Conservation (phyloP, 2,888 invertebrate genomes). For the Parnassius orleans region DNA sequence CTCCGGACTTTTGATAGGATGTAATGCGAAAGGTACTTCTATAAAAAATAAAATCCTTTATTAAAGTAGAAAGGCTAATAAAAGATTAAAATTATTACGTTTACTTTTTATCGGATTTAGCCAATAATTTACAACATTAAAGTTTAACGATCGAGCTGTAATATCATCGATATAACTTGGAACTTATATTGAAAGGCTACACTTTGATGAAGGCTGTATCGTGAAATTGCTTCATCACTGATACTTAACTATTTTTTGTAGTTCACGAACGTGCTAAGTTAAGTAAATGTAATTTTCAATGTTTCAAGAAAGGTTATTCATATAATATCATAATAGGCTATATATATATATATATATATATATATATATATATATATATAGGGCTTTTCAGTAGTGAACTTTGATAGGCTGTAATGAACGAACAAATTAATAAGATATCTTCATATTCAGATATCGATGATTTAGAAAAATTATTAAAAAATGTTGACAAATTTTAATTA, state of each 20-base stretch:
- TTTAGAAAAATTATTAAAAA: no score
- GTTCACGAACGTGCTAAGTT: constrained; percentile 4
- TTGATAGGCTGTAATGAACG: no score
- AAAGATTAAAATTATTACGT: background rate
- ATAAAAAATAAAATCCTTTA: background rate
- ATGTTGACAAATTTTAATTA: no score
- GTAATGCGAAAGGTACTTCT: background rate
- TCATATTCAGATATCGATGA: no score
- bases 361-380: no score
- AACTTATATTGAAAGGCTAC: constrained; percentile 40
- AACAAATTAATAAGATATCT: no score
- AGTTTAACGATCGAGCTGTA: constrained; percentile 23
- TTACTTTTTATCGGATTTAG: constrained; percentile 12
- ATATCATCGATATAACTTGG: constrained; percentile 31
- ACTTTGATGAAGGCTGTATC: constrained; percentile 45
- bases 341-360: no score
- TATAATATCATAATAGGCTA: no score
- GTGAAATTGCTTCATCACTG: constrained; percentile 27
- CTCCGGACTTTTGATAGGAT: no score
- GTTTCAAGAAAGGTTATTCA: no score
- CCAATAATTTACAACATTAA: constrained; percentile 21
- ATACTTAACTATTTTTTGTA: constrained; percentile 13
- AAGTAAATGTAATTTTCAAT: no score
- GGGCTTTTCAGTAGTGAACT: no score
- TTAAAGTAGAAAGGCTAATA: background rate